These are phyloP conservation scores for Smittia sp. DNA, from an alignment of 2,888 invertebrate species.

Conservation along the genomic window DNA sequence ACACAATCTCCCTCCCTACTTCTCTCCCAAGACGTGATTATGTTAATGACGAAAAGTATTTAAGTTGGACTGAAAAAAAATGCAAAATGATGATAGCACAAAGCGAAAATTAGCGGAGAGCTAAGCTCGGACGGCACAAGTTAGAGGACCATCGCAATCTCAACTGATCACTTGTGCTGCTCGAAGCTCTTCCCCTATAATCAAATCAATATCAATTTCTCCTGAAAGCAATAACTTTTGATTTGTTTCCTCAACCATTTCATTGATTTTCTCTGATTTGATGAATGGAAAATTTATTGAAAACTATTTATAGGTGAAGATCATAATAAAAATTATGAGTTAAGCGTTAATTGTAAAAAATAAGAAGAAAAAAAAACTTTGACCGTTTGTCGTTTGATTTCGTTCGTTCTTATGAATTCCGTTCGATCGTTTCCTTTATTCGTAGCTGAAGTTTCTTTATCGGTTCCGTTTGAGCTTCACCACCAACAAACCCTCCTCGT, in stretches of 20 bases:
- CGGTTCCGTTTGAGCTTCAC: not conserved
- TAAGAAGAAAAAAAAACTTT: constrained; percentile 6
- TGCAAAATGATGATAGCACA: too few species aligned
- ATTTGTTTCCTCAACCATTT: not conserved
- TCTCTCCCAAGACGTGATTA: not conserved
- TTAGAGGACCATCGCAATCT: too few species aligned
- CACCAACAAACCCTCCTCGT: too few species aligned
- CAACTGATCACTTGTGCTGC: too few species aligned
- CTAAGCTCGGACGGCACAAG: not conserved
- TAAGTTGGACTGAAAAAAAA: not conserved
- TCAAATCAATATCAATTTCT: constrained; percentile 7
- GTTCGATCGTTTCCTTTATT: not conserved
- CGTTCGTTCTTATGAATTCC: constrained; percentile 1
- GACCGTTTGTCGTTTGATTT: not conserved
- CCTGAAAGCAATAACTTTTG: constrained; percentile 33
- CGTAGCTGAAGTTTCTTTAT: not conserved
- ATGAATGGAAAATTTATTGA: constrained; percentile 26
- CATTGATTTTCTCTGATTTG: constrained; percentile 1
- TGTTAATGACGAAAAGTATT: constrained; percentile 13
- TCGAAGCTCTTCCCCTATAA: too few species aligned
- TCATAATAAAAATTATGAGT: constrained; percentile 39
- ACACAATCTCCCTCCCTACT: not conserved
- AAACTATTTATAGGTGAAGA: constrained; percentile 30
- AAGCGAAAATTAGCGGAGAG: not conserved
- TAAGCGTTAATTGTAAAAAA: constrained; percentile 31